Conservation (phyloP, 2,888 invertebrate species). For the Drosophila nr. perissopoda region DNA sequence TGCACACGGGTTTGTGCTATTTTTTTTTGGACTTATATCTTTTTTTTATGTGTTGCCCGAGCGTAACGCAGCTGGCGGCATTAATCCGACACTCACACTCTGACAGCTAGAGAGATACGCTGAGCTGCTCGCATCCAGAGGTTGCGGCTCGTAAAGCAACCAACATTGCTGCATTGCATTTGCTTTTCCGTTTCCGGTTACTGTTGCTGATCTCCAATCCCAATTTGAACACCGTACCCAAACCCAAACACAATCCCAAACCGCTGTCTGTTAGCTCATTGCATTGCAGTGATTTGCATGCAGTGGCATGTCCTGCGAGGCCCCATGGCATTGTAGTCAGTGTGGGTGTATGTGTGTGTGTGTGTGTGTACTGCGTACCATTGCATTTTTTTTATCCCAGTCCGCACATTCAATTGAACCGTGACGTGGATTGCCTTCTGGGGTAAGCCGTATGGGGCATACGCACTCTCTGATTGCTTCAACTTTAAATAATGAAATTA, state of each 20-base stretch:
- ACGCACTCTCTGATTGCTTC: slow-evolving; percentile 79
- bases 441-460: slow-evolving; percentile 48
- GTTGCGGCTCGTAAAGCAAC: slow-evolving; percentile 71
- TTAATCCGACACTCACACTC: slow-evolving; percentile 61
- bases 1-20: slow-evolving; percentile 17
- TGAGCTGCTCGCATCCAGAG: slow-evolving; percentile 15
- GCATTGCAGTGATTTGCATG: slow-evolving; percentile 74
- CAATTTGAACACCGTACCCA: slow-evolving; percentile 27
- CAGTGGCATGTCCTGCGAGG: slow-evolving; percentile 62
- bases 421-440: slow-evolving; percentile 60
- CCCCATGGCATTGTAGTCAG: slow-evolving; percentile 2
- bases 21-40: neutral
- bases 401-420: slow-evolving; percentile 71
- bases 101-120: slow-evolving; percentile 8
- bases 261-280: slow-evolving; percentile 36
- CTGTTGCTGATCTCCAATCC: slow-evolving; percentile 43
- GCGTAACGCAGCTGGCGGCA: slow-evolving; percentile 66
- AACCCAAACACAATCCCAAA: slow-evolving; percentile 25
- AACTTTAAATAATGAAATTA: slow-evolving; percentile 82
- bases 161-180: slow-evolving; percentile 53
- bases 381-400: slow-evolving; percentile 18
- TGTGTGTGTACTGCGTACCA: neutral
- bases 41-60: slow-evolving; percentile 19
- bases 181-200: slow-evolving; percentile 37
- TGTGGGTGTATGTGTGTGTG: neutral